Evolutionary conservation across 1,140 invertebrate genomes (phyloP).

Genomic region (Drosophila mauritiana): DNA sequence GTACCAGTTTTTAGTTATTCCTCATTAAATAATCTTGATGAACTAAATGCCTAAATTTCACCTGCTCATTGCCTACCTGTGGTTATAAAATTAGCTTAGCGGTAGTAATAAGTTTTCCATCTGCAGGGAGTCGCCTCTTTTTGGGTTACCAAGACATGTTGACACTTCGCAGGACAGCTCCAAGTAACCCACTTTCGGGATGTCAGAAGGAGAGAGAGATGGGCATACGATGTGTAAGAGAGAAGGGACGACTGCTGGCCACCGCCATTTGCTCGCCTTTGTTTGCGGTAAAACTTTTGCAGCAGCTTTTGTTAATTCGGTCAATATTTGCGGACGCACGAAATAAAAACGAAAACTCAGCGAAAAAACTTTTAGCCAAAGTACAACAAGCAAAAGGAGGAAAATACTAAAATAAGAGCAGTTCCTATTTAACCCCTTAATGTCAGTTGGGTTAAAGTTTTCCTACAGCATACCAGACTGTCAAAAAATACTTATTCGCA

Average conservation of each 20-base stretch:
- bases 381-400: constrained; percentile 39
- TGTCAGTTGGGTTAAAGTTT: constrained; percentile 61
- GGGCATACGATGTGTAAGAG: background rate
- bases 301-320: constrained; percentile 79
- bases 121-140: background rate
- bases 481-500: constrained; percentile 47
- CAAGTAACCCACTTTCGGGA: constrained; percentile 21
- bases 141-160: constrained; percentile 27
- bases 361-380: constrained; percentile 60
- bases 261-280: constrained; percentile 48
- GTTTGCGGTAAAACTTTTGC: constrained; percentile 70
- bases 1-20: too few species aligned
- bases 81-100: constrained; percentile 6
- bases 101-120: constrained; percentile 37
- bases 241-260: constrained; percentile 1
- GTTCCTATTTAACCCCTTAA: constrained; percentile 77
- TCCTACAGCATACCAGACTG: constrained; percentile 1
- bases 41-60: background rate
- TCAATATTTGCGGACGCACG: constrained; percentile 82
- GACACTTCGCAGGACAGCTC: constrained; percentile 37
- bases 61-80: background rate
- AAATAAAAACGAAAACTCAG: constrained; percentile 81
- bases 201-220: background rate
- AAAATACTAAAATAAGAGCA: constrained; percentile 22
- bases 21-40: too few species aligned